A percentile compares a stretch with the other conserved stretches of the same genome.
These are phyloP conservation scores for Drosophila funebris DNA, from an alignment of 1,140 invertebrate genomes.

Conservation along the genomic window DNA sequence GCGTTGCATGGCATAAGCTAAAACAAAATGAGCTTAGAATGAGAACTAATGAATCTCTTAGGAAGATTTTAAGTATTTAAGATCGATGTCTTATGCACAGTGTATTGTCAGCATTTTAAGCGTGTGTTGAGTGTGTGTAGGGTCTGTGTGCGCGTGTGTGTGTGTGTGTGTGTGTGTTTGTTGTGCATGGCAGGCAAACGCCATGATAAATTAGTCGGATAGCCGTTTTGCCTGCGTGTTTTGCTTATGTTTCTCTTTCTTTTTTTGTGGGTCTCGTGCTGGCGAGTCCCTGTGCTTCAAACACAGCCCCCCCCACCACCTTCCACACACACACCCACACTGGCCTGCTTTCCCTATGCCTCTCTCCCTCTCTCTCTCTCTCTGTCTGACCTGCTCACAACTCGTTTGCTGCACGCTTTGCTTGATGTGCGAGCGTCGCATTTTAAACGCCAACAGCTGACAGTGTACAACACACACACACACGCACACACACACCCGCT, in stretches of 20 bases:
- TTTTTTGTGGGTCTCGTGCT: background rate
- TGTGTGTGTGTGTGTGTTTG: constrained; percentile 19
- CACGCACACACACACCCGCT: constrained; percentile 12
- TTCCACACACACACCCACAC: background rate
- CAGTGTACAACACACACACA: constrained; percentile 31
- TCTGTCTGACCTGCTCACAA: too few relatives aligned
- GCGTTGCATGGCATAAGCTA: background rate
- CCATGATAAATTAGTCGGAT: constrained; percentile 58
- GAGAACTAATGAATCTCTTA: background rate
- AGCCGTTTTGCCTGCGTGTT: constrained; percentile 45
- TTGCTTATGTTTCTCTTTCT: constrained; percentile 35
- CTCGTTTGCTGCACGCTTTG: background rate
- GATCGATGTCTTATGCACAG: constrained; percentile 9
- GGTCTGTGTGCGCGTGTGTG: constrained; percentile 1
- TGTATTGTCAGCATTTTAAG: background rate
- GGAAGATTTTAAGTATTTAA: background rate
- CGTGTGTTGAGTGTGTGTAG: background rate
- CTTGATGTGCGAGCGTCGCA: constrained; percentile 16
- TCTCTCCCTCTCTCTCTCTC: background rate
- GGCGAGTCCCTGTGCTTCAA: background rate
- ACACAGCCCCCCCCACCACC: background rate
- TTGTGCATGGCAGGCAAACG: constrained; percentile 37
- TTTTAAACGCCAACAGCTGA: constrained; percentile 49
- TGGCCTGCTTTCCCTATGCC: background rate
- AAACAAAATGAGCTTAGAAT: background rate